These are phyloP conservation scores for Coturnix japonica DNA, from an alignment of 2,113 vertebrate species.

Conservation along the genomic window DNA sequence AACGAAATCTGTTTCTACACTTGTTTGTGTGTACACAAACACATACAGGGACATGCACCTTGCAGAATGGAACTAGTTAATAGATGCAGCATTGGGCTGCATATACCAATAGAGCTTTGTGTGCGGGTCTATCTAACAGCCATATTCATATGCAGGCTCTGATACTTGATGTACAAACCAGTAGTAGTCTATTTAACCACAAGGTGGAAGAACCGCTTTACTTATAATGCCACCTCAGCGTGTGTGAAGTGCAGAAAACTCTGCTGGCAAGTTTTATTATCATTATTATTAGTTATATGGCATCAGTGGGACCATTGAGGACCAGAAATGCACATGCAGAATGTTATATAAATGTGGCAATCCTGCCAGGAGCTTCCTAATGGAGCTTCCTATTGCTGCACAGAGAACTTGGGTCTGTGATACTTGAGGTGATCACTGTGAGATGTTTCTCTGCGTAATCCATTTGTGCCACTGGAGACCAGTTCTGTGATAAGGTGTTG, in stretches of 20 bases:
- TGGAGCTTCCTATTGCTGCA: neutral
- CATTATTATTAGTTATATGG: neutral
- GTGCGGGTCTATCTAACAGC: neutral
- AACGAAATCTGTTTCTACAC: neutral
- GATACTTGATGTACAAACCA: neutral
- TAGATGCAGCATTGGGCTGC: neutral
- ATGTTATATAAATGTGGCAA: neutral
- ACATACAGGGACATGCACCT: fast-evolving
- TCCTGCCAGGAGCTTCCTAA: neutral
- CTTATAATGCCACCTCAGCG: neutral
- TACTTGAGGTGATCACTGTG: neutral
- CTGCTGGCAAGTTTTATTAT: neutral
- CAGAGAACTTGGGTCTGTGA: neutral
- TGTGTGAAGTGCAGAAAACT: neutral
- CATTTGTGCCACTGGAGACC: neutral
- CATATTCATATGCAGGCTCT: fast-evolving
- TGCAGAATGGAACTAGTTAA: neutral
- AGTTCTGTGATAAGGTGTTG: neutral
- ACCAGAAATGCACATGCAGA: neutral
- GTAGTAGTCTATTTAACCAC: constrained; percentile 50
- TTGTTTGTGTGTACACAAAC: fast-evolving
- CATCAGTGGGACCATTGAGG: neutral
- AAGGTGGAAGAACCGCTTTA: constrained; percentile 67
- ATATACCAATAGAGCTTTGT: fast-evolving
- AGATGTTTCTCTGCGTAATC: neutral